phyloP scores from a whole-genome alignment of 2,797 vertebrate species.

The Tenualosa thibaudeaui region DNA sequence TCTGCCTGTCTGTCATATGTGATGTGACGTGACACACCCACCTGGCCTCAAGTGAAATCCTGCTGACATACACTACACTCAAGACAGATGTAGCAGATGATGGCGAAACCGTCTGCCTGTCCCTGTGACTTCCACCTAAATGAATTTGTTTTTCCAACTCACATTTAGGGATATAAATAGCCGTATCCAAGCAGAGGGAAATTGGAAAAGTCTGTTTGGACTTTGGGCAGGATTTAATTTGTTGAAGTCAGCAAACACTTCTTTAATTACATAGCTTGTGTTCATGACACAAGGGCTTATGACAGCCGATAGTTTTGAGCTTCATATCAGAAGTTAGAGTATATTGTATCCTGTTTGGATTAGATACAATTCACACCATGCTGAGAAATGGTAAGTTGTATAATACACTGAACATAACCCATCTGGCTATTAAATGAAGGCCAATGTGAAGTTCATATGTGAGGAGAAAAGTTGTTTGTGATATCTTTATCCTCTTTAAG shows the following conservation, averaged over 20 bases:
- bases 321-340: neutral
- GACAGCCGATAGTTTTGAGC: neutral
- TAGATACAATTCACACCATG: neutral
- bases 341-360: neutral
- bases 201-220: conserved; percentile 16
- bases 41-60: neutral
- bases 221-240: neutral
- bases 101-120: conserved; percentile 18
- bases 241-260: neutral
- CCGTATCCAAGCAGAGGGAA: conserved; percentile 23
- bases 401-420: neutral
- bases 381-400: neutral
- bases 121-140: conserved; percentile 11
- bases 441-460: neutral
- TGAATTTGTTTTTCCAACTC: conserved; percentile 27
- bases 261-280: conserved; percentile 3
- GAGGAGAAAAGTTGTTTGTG: neutral
- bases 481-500: neutral
- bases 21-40: neutral
- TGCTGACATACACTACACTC: neutral
- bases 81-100: neutral
- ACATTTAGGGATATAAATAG: conserved; percentile 36
- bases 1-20: neutral
- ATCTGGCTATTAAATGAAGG: neutral
- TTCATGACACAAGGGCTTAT: conserved; percentile 3